Conservation (phyloP, 2,888 invertebrate species). For the Cephalotes varians region DNA sequence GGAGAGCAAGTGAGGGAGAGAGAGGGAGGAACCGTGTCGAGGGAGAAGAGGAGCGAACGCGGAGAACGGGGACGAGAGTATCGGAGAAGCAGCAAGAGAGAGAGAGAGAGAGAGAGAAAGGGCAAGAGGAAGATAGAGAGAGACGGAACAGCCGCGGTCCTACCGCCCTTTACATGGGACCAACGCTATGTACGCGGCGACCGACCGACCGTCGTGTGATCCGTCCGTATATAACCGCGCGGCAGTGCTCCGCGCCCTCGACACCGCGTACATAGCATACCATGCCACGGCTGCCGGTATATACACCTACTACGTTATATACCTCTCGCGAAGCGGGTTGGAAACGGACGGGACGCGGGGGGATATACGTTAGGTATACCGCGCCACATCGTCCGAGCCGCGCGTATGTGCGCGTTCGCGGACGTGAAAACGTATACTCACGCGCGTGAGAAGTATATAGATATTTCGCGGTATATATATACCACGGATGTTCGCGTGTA, state of each 20-base stretch:
- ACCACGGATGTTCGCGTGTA: constrained; percentile 18
- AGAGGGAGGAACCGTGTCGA: constrained; percentile 25
- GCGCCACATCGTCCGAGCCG: constrained; percentile 60
- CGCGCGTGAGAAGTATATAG: constrained; percentile 26
- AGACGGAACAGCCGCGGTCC: constrained; percentile 70
- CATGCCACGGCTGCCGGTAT: constrained; percentile 63
- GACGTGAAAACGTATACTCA: constrained; percentile 30
- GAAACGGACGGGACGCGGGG: not conserved
- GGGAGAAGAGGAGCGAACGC: constrained; percentile 48
- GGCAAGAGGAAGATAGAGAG: constrained; percentile 34
- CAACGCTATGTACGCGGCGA: constrained; percentile 67
- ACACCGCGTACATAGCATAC: constrained; percentile 59
- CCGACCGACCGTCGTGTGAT: constrained; percentile 71
- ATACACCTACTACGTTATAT: constrained; percentile 53
- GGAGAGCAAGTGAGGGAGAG: constrained; percentile 59
- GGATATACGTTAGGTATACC: constrained; percentile 63
- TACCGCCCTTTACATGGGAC: constrained; percentile 79
- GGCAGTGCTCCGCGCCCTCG: constrained; percentile 52
- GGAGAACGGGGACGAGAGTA: constrained; percentile 52
- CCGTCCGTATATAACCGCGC: constrained; percentile 68
- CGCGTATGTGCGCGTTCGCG: constrained; percentile 52
- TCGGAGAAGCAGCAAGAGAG: constrained; percentile 41
- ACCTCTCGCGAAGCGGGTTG: constrained; percentile 44
- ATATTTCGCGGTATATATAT: constrained; percentile 24
- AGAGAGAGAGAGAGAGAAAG: constrained; percentile 20